Base-by-base conservation (phyloP, 2,888 invertebrate genomes). In the Cyclophora albipunctata region DNA sequence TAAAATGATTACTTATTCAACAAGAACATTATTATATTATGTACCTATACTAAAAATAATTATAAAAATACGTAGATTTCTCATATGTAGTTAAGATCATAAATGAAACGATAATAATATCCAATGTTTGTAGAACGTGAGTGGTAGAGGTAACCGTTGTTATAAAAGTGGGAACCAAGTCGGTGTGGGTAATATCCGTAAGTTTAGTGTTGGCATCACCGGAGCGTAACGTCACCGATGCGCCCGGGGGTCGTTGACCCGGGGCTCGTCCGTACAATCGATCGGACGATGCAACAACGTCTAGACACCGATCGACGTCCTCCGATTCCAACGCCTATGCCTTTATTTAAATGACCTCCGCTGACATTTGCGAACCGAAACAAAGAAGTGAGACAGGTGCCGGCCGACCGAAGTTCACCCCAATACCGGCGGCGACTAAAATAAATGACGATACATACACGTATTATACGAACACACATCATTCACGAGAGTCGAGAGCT, bases 181-280 rank as follows among this genome's bases (percentile, higher is more conserved):
- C 71, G 64, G 42, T 20, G 42, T 42, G 20, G 42, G 42, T 75
- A 76, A 77, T 75, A 77, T 73, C 76, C 73, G 78, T 78, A 71
- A 77, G 75, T 75, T 77, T 79, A 81, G 72, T 73, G 79, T 79
- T 75, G 81, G 86, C 84, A 84, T 83, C 87, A 83, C 72, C 84
- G 76, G 71, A 86, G 86, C 86, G 86, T 78, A 85, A 85, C 87
- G 87, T 88, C 87, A 87, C 82, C 85, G 86, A 87, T 84, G 87
- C 85, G 84, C 82, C 81, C 81, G 77, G 83, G 81, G 87, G 86
- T 87, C 86, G 81, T 75, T 70, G 87, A 85, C 86, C 87, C 84
- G 81, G 82, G 78, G 82, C 78, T 76, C 69, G 78, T 76, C 78
- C 84, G 81, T 81, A 79, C 84, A 82, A 88, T 88, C 87, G 87